Evolutionary conservation across 2,888 invertebrate species (phyloP).

Genomic region (Dicyrtomina minuta): DNA sequence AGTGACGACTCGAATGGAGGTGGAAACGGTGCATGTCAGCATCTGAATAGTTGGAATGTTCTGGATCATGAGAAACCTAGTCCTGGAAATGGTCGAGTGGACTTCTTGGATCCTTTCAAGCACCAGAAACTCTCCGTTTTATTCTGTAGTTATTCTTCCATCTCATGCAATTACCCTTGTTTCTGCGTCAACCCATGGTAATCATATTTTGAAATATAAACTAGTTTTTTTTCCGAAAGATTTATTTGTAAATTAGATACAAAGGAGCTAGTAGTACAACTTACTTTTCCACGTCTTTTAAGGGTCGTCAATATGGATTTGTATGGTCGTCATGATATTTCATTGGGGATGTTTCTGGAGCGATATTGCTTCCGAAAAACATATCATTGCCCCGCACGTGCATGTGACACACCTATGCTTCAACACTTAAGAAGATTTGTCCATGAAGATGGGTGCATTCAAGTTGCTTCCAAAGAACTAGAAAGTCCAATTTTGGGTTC

Average conservation of each 20-base stretch:
- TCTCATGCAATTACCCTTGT: conserved; percentile 75
- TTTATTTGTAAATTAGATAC: background rate
- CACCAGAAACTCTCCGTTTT: conserved; percentile 86
- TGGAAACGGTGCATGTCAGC: background rate
- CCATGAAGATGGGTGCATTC: conserved; percentile 84
- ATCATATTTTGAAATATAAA: conserved; percentile 52
- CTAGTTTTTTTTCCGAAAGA: background rate
- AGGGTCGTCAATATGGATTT: conserved; percentile 91
- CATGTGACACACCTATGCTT: conserved; percentile 80
- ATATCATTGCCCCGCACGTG: conserved; percentile 77
- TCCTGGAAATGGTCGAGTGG: conserved; percentile 56
- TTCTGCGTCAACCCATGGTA: conserved; percentile 89
- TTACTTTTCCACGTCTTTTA: background rate
- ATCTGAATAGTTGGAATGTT: conserved; percentile 39
- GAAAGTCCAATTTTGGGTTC: conserved; percentile 57
- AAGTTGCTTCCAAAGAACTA: conserved; percentile 66
- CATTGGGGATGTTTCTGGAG: conserved; percentile 89
- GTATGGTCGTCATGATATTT: conserved; percentile 92
- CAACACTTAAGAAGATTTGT: conserved; percentile 87
- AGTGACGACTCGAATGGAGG: background rate
- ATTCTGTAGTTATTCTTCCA: conserved; percentile 80
- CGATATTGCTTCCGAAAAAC: conserved; percentile 80
- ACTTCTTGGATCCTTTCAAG: conserved; percentile 75
- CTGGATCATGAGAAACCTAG: conserved; percentile 7
- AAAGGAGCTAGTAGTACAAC: background rate